phyloP scores from a whole-genome alignment of 2,797 vertebrate genomes.

The Mareca strepera region DNA sequence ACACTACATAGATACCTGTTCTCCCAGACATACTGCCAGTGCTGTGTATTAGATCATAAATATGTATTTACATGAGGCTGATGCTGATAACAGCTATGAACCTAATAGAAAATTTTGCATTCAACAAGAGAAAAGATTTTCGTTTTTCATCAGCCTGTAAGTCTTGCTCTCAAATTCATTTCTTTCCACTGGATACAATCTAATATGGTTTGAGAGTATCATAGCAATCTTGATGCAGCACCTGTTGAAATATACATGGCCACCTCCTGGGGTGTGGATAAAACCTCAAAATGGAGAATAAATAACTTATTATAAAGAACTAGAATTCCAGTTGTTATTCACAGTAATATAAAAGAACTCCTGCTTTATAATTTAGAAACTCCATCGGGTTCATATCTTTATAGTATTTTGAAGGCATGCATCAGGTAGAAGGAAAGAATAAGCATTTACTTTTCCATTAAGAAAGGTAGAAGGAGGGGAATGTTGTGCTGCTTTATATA shows the following conservation, averaged over 20 bases:
- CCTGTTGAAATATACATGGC: slow-evolving; percentile 63
- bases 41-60: slow-evolving; percentile 68
- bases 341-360: slow-evolving; percentile 61
- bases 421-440: slow-evolving; percentile 64
- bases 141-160: slow-evolving; percentile 63
- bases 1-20: not conserved
- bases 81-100: slow-evolving; percentile 56
- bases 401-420: slow-evolving; percentile 61
- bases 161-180: slow-evolving; percentile 62
- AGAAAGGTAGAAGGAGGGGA: slow-evolving; percentile 1
- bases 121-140: slow-evolving; percentile 74
- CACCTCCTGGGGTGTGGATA: slow-evolving; percentile 76
- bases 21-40: slow-evolving; percentile 9
- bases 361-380: slow-evolving; percentile 75
- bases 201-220: slow-evolving; percentile 50
- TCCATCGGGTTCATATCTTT: slow-evolving; percentile 68
- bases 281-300: slow-evolving; percentile 78
- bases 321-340: slow-evolving; percentile 66
- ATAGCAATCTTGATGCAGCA: slow-evolving; percentile 50
- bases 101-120: slow-evolving; percentile 71
- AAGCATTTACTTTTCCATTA: slow-evolving; percentile 74
- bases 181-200: slow-evolving; percentile 66
- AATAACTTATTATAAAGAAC: slow-evolving; percentile 77
- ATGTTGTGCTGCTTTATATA: slow-evolving; percentile 14
- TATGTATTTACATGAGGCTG: slow-evolving; percentile 59